Evolutionary conservation across 2,113 vertebrate genomes (phyloP).

Genomic region (Xiphias gladius): DNA sequence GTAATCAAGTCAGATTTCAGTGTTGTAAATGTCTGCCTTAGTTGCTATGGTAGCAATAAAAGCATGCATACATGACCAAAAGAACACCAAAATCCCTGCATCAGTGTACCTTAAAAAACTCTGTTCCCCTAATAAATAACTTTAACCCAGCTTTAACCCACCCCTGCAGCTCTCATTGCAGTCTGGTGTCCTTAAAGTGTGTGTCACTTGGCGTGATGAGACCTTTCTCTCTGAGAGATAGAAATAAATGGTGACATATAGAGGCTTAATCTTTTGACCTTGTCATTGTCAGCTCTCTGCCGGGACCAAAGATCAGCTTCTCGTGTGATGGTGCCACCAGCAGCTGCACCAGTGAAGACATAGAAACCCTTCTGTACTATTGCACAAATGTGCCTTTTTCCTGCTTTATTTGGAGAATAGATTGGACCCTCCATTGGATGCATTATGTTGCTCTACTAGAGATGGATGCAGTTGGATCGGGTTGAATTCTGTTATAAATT

Average conservation of each 20-base stretch:
- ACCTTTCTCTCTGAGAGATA: background rate
- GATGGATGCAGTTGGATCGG: background rate
- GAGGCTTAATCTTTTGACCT: constrained; percentile 42
- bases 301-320: constrained; percentile 38
- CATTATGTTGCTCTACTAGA: background rate
- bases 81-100: background rate
- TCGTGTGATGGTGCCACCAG: constrained; percentile 9
- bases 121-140: background rate
- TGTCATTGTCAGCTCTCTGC: constrained; percentile 31
- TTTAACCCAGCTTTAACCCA: background rate
- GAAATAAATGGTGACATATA: constrained; percentile 44
- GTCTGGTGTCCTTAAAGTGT: background rate
- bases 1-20: background rate
- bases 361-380: background rate
- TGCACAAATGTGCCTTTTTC: constrained; percentile 1
- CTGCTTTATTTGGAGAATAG: background rate
- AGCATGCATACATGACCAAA: background rate
- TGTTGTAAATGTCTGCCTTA: background rate
- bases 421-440: background rate
- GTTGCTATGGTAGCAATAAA: background rate
- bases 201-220: background rate
- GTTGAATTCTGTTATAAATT: constrained; percentile 15
- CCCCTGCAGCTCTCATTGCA: background rate
- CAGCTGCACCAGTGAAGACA: background rate
- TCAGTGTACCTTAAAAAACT: background rate